Evolutionary conservation across 2,797 vertebrate genomes (phyloP).

Genomic region (Sylvia borin): DNA sequence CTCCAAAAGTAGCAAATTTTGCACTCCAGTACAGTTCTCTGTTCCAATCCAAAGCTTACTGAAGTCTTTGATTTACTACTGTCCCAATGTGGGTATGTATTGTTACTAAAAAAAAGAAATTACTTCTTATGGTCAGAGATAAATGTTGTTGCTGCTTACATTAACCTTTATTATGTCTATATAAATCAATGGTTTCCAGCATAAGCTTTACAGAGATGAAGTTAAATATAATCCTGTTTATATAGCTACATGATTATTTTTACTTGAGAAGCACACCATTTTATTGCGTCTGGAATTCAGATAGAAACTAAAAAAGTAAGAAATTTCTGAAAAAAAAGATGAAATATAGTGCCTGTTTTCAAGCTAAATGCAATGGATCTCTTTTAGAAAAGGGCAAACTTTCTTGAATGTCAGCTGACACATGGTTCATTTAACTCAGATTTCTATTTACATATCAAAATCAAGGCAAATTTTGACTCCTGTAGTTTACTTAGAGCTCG

Average conservation of each 20-base stretch:
- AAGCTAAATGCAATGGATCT: background rate
- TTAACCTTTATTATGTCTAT: conserved; percentile 19
- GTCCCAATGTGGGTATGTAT: background rate
- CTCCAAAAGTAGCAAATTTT: background rate
- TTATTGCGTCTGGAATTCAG: background rate
- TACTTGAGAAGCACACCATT: background rate
- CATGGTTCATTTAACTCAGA: background rate
- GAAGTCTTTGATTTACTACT: background rate
- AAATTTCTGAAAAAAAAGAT: background rate
- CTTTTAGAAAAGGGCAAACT: background rate
- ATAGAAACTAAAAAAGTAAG: background rate
- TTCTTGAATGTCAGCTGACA: background rate
- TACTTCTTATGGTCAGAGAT: background rate
- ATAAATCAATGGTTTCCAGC: conserved; percentile 6
- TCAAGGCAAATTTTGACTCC: background rate
- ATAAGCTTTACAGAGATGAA: background rate
- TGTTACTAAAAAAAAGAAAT: background rate
- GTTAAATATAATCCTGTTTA: background rate
- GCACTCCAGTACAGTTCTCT: background rate
- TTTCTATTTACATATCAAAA: background rate
- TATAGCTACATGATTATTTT: background rate
- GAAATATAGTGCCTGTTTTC: background rate
- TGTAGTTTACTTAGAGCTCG: background rate
- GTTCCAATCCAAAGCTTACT: background rate
- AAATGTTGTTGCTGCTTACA: conserved; percentile 31